Conservation (phyloP, 1,140 invertebrate genomes). For the Asbolus verrucosus region DNA sequence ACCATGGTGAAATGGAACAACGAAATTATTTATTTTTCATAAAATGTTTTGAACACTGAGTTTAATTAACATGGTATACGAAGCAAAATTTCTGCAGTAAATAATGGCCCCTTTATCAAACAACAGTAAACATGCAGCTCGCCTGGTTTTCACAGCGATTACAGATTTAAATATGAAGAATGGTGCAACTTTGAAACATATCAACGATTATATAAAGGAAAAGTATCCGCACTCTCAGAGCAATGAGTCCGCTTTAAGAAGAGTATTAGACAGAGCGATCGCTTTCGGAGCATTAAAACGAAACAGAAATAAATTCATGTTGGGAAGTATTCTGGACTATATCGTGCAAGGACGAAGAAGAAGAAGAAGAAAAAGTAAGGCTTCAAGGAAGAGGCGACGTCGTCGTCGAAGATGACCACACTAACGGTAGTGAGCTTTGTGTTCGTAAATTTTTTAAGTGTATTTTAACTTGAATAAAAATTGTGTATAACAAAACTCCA, state of each 20-base stretch:
- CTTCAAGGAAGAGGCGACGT: not conserved
- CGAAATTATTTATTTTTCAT: conserved; percentile 14
- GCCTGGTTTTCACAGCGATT: conserved; percentile 49
- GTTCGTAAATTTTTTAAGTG: too few relatives aligned
- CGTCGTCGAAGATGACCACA: not conserved
- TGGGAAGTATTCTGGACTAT: conserved; percentile 5
- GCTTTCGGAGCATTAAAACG: conserved; percentile 51
- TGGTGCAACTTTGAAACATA: conserved; percentile 50
- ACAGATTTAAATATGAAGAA: conserved; percentile 50
- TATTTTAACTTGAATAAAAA: too few relatives aligned
- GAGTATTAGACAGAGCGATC: conserved; percentile 49
- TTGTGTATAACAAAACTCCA: too few relatives aligned
- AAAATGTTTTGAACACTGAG: not conserved
- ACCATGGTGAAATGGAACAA: not conserved
- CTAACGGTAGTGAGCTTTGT: too few relatives aligned
- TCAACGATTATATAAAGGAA: conserved; percentile 48
- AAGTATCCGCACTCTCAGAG: conserved; percentile 48
- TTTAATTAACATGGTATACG: conserved; percentile 47
- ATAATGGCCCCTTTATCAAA: conserved; percentile 41
- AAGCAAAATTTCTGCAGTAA: too few relatives aligned
- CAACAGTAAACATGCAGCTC: conserved; percentile 19
- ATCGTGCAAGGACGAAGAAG: conserved; percentile 1
- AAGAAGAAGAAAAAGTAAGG: not conserved
- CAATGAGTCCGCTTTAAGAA: conserved; percentile 46
- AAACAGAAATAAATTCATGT: conserved; percentile 29